Evolutionary conservation across 2,113 vertebrate genomes (phyloP).

Genomic region (Taurulus bubalis): DNA sequence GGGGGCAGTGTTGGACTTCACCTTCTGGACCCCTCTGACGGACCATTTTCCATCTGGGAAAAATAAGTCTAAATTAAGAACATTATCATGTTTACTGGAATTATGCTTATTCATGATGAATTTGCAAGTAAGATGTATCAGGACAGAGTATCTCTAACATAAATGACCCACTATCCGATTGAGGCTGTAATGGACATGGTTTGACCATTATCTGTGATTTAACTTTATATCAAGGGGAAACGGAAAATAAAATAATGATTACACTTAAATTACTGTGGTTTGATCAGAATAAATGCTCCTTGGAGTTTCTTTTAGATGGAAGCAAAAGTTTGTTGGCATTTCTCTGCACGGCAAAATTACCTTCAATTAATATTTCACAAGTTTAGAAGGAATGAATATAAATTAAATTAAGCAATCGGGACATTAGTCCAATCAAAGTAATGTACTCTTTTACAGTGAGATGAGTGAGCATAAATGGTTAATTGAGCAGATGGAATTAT

Average conservation of each 20-base stretch:
- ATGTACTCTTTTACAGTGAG: background rate
- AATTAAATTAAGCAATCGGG: background rate
- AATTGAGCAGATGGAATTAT: conserved; percentile 16
- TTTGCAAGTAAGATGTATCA: conserved; percentile 10
- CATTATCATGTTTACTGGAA: conserved; percentile 38
- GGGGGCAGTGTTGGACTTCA: conserved; percentile 70
- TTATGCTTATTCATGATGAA: conserved; percentile 24
- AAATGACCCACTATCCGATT: background rate
- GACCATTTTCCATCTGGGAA: conserved; percentile 45
- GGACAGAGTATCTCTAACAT: background rate
- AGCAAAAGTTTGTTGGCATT: background rate
- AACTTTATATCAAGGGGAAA: background rate
- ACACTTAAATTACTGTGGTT: background rate
- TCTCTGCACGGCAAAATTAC: background rate
- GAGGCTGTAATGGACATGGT: background rate
- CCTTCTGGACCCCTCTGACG: conserved; percentile 45
- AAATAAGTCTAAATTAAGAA: conserved; percentile 58
- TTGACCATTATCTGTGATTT: background rate
- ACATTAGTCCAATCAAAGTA: background rate
- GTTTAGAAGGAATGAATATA: background rate
- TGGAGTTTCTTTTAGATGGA: background rate
- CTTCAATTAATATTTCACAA: background rate
- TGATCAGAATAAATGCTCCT: background rate
- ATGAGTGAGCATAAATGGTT: conserved; percentile 28
- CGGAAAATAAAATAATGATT: background rate